Evolutionary conservation across 30 jellyfish, hydroid and myxozoan species (phyloP), one percentile per base, ranked within the genome.

Genomic region (Hydractinia echinata): DNA sequence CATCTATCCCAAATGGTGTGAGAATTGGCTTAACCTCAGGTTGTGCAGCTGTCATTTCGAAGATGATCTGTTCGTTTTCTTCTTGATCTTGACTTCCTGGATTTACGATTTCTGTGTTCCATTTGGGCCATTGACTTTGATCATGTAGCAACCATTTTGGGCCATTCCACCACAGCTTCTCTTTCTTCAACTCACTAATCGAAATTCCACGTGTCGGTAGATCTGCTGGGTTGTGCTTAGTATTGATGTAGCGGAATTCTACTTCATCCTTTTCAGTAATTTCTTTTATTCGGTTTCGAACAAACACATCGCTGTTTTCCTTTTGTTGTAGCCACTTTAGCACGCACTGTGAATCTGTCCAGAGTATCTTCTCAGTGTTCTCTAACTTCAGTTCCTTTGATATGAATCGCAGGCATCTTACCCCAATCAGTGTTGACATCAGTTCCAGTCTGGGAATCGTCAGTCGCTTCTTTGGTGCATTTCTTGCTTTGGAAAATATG

Each of bases 1-100:
- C 84, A 21, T 76, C 51, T 76, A 56, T 76, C 5, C 84, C 84
- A 54, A 76, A 52, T 10, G 84, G 77, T 56, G 84, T 52, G 44
- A 10, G 54, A 50, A 52, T 11, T 16, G 11, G 16, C 44, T 51
- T 61, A 15, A 20, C 53, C 10, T 10, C 67, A 13, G 55, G 87
- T 9, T 61, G 16, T 18, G 44, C 66, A 58, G 11, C 85, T 13
- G 83, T 19, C 15, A 51, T 58, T 79, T 58, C 87, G 53, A 44
- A 61, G 15, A 79, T 30, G 44, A 30, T 30, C 44, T 30, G 44
- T 30, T 30, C 44, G 44, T 30, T 82, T 79, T 61, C 15, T 64
- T 55, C 19, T 6, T 61, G 50, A 19, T 82, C 87, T 58, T 11
- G 69, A 11, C 19, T 58, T 11, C 69, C 69, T 11, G 18, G 15